Evolutionary conservation across 1,140 invertebrate species (phyloP).

Genomic region (Brachionus manjavacas): DNA sequence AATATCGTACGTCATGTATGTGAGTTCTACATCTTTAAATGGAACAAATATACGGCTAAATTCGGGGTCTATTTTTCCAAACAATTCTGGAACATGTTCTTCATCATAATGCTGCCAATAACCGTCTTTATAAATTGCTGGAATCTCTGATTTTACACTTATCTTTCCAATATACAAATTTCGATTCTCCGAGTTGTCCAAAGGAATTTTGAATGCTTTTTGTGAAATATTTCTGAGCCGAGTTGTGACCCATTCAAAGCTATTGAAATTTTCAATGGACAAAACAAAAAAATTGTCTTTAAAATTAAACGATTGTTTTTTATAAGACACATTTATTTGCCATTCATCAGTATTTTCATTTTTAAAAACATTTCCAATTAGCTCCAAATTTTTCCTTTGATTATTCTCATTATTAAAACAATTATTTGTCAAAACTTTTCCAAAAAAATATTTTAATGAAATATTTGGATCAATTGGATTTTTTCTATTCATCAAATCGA

Average conservation of each 20-base stretch:
- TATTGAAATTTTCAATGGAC: neutral
- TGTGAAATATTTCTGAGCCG: neutral
- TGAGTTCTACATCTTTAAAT: neutral
- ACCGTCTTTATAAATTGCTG: neutral
- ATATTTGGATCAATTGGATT: neutral
- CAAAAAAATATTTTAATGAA: neutral
- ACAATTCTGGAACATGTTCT: neutral
- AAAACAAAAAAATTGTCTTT: neutral
- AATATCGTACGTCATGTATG: neutral
- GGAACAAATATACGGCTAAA: neutral
- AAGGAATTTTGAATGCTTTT: neutral
- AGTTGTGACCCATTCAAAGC: neutral
- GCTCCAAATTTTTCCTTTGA: neutral
- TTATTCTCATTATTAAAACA: neutral
- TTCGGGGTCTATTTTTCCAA: constrained; percentile 20
- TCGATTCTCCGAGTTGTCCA: neutral
- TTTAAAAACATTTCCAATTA: neutral
- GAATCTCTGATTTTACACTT: neutral
- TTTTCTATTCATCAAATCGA: neutral
- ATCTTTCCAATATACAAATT: neutral
- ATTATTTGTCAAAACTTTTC: neutral
- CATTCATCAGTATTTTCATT: neutral
- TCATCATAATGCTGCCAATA: constrained; percentile 25
- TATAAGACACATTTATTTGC: neutral
- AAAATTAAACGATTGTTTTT: neutral